phyloP scores from a whole-genome alignment of 92 coral and sea anemone genomes.

The Metridium senile region DNA sequence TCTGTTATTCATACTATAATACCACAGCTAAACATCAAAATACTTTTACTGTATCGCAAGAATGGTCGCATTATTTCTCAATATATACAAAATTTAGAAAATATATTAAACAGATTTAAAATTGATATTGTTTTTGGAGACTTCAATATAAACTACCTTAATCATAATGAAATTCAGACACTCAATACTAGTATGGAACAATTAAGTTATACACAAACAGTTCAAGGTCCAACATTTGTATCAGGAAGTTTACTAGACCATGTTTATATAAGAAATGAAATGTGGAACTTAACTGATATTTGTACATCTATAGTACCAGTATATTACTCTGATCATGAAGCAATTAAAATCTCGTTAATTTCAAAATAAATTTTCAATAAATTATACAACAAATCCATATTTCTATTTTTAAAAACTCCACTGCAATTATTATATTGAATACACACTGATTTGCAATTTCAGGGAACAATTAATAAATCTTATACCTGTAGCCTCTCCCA shows the following conservation, averaged over 20 bases:
- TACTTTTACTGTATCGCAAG: conserved; percentile 4
- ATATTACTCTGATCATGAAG: background rate
- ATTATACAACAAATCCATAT: too few relatives aligned
- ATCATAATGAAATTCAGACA: conserved; percentile 42
- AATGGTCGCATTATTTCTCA: conserved; percentile 9
- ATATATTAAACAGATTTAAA: conserved; percentile 27
- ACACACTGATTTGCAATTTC: too few relatives aligned
- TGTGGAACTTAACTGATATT: background rate
- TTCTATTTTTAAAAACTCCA: too few relatives aligned
- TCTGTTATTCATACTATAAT: conserved; percentile 11
- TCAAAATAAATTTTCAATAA: too few relatives aligned
- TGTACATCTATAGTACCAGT: background rate
- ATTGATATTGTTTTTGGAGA: conserved; percentile 53
- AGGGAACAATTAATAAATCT: too few relatives aligned
- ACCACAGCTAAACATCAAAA: conserved; percentile 27
- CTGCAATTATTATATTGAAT: too few relatives aligned
- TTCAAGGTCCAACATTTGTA: conserved; percentile 33
- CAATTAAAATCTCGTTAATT: background rate
- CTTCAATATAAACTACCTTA: conserved; percentile 18
- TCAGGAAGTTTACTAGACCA: background rate
- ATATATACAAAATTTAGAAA: conserved; percentile 18
- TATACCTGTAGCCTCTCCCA: too few relatives aligned
- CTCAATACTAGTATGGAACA: conserved; percentile 8
- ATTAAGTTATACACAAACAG: conserved; percentile 57
- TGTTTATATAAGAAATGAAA: background rate